phyloP scores from a whole-genome alignment of 2,888 invertebrate species.

The Cephus pulcher region DNA sequence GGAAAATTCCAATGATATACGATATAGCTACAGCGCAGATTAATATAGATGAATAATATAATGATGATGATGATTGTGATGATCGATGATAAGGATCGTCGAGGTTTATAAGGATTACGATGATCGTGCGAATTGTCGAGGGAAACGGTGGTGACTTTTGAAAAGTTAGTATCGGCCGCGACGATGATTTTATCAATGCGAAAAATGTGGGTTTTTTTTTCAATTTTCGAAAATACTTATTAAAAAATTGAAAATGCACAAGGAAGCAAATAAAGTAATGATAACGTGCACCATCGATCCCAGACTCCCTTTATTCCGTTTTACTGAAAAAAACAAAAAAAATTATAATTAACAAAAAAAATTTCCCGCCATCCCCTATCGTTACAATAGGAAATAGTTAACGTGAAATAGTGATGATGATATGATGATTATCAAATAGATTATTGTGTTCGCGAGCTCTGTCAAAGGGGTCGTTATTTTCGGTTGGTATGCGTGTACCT shows the following conservation, averaged over 20 bases:
- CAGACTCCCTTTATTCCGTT: too few relatives aligned
- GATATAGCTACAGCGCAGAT: conserved; percentile 20
- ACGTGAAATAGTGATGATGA: conserved; percentile 34
- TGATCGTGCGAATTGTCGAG: too few relatives aligned
- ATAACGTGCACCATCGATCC: background rate
- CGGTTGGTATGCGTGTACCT: background rate
- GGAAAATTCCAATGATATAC: background rate
- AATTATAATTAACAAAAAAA: background rate
- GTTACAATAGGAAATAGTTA: conserved; percentile 52
- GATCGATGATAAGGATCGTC: conserved; percentile 2
- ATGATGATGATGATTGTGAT: conserved; percentile 16
- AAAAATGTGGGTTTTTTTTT: too few relatives aligned
- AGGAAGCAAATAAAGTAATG: background rate
- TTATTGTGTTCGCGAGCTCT: conserved; percentile 58
- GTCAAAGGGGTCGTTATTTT: conserved; percentile 23
- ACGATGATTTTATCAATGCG: too few relatives aligned
- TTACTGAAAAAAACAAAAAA: conserved; percentile 3
- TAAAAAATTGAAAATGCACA: conserved; percentile 7
- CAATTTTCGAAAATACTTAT: background rate
- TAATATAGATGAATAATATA: conserved; percentile 15
- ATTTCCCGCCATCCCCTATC: conserved; percentile 22
- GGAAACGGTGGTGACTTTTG: too few relatives aligned
- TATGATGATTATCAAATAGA: conserved; percentile 48
- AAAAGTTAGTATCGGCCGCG: too few relatives aligned
- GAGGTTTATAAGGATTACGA: too few relatives aligned